Evolutionary conservation across 2,888 invertebrate species (phyloP), one percentile per base, ranked within the genome.

Genomic region (Lycocerus yunnanus): DNA sequence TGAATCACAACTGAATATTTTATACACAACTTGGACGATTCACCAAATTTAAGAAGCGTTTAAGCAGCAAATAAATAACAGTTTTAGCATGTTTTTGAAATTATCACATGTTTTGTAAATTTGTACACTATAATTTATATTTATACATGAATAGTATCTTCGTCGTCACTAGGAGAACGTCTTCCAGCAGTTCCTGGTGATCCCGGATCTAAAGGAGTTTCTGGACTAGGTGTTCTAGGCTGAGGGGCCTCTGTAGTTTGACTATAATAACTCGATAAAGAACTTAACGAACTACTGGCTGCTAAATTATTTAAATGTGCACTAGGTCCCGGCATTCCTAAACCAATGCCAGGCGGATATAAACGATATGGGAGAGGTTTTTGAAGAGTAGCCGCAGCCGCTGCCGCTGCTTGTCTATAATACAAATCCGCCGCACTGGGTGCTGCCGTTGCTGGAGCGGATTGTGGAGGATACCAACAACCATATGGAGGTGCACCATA

Each of bases 321-420:
- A 71, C 92, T 92, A 2, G 93, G 92, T 8, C 92, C 92, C 4
- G 92, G 91, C 71, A 93, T 87, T 65, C 92, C 92, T 81, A 91
- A 88, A 16, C 90, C 90, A 20, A 90, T 84, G 15, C 88, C 91
- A 78, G 85, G 90, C 77, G 91, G 88, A 88, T 92, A 91, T 68
- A 88, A 84, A 86, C 93, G 89, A 88, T 95, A 95, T 79, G 96
- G 95, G 84, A 97, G 89, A 2, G 97, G 97, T 87, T 96, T 96
- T 87, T 96, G 96, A 81, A 97, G 89, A 74, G 93, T 93, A 69
- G 89, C 90, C 10, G 95, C 94, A 0, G 92, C 92, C 4, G 94
- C 91, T 0, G 92, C 94, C 0, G 93, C 94, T 0, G 94, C 94
- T 83, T 95, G 95, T 15, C 95, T 89, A 87, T 95, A 96, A 86